phyloP scores from a whole-genome alignment of 2,113 vertebrate species.

The Anseranas semipalmata region DNA sequence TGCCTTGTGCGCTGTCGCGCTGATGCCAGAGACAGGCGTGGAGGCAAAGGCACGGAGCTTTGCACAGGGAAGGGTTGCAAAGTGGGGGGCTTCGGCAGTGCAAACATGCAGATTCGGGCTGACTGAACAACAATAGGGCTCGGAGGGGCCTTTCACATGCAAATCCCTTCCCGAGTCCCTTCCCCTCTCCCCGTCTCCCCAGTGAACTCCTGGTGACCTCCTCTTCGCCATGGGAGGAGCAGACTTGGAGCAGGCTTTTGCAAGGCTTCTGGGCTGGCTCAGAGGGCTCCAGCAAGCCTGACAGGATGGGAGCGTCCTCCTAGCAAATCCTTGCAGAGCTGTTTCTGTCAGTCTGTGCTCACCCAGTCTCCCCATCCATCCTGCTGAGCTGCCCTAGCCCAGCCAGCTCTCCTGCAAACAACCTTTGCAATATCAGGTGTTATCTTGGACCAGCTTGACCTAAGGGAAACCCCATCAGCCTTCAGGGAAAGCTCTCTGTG shows the following conservation, averaged over 20 bases:
- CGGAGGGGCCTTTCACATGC: constrained; percentile 60
- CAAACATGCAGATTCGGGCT: background rate
- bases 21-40: background rate
- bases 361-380: background rate
- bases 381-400: background rate
- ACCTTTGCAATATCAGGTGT: background rate
- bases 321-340: background rate
- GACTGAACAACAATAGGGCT: constrained; percentile 47
- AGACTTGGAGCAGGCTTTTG: background rate
- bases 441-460: background rate
- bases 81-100: background rate
- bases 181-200: background rate
- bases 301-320: background rate
- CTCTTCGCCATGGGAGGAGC: background rate
- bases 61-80: background rate
- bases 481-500: background rate
- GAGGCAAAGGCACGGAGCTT: background rate
- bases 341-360: background rate
- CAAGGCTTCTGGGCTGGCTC: background rate
- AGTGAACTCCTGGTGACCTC: constrained; percentile 65
- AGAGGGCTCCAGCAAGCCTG: background rate
- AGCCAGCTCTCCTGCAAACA: background rate
- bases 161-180: constrained; percentile 44
- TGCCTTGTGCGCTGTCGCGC: accelerated
- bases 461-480: background rate